Evolutionary conservation across 2,797 vertebrate species (phyloP), one percentile per base, ranked within the genome.

Genomic region (Poecilia wingei): DNA sequence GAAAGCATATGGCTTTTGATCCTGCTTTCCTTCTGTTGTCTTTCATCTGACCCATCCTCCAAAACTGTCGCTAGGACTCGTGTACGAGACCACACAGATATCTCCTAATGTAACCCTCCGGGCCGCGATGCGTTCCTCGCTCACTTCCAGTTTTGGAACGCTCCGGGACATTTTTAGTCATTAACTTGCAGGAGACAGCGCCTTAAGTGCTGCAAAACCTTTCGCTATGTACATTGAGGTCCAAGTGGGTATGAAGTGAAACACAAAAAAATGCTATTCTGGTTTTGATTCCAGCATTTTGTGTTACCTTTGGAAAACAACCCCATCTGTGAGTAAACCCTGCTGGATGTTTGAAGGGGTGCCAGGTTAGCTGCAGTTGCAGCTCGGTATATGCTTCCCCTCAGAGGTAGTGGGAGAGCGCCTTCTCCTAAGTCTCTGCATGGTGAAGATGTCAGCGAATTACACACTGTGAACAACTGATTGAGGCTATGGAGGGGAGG

Each of bases 11-110:
- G 91, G 91, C 94, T 94, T 95, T 95, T 95, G 94, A 95, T 95
- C 95, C 94, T 93, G 82, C 90, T 94, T 94, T 94, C 90, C 92
- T 88, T 95, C 90, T 92, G 93, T 92, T 94, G 93, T 93, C 94
- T 95, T 95, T 95, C 93, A 95, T 95, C 94, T 94, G 92, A 93
- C 93, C 94, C 92, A 91, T 93, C 94, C 93, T 94, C 92, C 92
- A 93, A 94, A 93, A 94, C 93, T 95, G 94, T 95, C 94, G 91
- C 94, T 92, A 82, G 91, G 87, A 91, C 91, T 86, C 89, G 78
- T 83, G 87, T 84, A 85, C 86, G 92, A 90, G 89, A 90, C 82
- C 39, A 78, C 79, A 88, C 76, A 78, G 84, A 91, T 85, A 85
- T 91, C 84, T 87, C 78, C 89, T 94, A 94, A 93, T 91, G 88